These are phyloP conservation scores for Brachymystax lenok DNA, from an alignment of 2,797 vertebrate genomes.

Conservation along the genomic window DNA sequence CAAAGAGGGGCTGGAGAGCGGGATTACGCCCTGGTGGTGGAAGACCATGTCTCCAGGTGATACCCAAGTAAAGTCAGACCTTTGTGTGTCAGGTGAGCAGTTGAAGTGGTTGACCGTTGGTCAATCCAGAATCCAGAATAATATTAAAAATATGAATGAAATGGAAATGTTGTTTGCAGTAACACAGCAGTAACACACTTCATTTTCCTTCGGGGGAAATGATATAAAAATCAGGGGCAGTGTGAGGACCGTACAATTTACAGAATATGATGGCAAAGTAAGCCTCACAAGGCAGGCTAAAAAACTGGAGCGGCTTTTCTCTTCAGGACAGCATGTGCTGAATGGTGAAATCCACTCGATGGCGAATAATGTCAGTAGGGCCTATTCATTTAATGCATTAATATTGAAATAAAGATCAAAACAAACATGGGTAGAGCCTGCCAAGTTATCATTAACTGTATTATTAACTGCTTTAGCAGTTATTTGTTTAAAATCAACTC, in stretches of 20 bases:
- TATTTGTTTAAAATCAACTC: no score
- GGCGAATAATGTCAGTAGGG: no score
- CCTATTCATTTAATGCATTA: no score
- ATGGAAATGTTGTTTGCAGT: neutral
- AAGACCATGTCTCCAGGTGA: constrained; percentile 59
- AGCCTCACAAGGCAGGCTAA: neutral
- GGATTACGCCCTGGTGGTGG: neutral
- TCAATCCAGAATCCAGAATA: neutral
- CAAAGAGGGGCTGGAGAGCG: constrained; percentile 42
- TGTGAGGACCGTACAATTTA: neutral
- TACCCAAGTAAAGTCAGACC: constrained; percentile 29
- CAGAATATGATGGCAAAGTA: neutral
- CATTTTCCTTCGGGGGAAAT: no score
- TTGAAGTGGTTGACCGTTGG: neutral
- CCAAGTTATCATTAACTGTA: constrained; percentile 31
- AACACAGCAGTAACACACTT: neutral
- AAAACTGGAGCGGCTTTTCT: neutral
- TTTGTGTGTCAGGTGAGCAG: neutral
- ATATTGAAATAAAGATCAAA: constrained; percentile 28
- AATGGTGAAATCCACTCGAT: no score
- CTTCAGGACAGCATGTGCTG: no score
- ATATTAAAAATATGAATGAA: neutral
- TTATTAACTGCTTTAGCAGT: no score
- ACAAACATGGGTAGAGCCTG: constrained; percentile 21
- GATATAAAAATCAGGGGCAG: no score